These are phyloP conservation scores for Scolanthus callimorphus DNA, from an alignment of 92 coral and sea anemone species.

Conservation along the genomic window DNA sequence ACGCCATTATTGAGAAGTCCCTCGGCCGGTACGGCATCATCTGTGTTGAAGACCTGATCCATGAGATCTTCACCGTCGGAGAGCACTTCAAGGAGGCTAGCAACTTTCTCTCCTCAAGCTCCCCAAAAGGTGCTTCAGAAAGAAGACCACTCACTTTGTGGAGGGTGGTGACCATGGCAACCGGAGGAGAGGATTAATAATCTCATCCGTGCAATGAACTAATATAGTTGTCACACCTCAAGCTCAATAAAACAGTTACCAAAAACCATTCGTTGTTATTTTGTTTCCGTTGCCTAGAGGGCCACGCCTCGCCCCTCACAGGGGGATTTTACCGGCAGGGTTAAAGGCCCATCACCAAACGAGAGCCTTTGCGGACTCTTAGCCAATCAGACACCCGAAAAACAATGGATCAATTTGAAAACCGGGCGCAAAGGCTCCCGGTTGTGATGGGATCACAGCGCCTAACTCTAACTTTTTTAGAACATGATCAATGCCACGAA, in stretches of 20 bases:
- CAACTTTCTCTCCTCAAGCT: slow-evolving; percentile 90
- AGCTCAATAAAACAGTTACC: slow-evolving; percentile 39
- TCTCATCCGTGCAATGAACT: slow-evolving; percentile 96
- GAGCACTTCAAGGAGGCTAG: slow-evolving; percentile 92
- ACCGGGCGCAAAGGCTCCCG: too few species aligned
- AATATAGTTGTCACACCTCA: slow-evolving; percentile 33
- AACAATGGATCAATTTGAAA: too few species aligned
- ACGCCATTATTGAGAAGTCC: slow-evolving; percentile 79
- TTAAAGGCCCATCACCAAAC: too few species aligned
- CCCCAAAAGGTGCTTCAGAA: slow-evolving; percentile 94
- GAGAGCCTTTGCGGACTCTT: too few species aligned
- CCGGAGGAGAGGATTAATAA: slow-evolving; percentile 86
- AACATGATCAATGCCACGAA: too few species aligned
- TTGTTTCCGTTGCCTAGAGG: too few species aligned
- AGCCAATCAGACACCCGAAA: too few species aligned
- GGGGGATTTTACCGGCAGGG: too few species aligned
- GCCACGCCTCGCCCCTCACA: too few species aligned
- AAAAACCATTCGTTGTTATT: too few species aligned
- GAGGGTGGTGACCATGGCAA: slow-evolving; percentile 99
- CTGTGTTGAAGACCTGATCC: slow-evolving; percentile 95
- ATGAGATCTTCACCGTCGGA: slow-evolving; percentile 92
- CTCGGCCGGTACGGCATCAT: slow-evolving; percentile 91
- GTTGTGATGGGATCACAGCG: too few species aligned
- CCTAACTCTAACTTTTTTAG: too few species aligned
- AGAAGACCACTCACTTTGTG: slow-evolving; percentile 96